A percentile compares a stretch with the other conserved stretches of the same genome.
These are phyloP conservation scores for Datnioides undecimradiatus DNA, from an alignment of 2,113 vertebrate species.

Conservation along the genomic window DNA sequence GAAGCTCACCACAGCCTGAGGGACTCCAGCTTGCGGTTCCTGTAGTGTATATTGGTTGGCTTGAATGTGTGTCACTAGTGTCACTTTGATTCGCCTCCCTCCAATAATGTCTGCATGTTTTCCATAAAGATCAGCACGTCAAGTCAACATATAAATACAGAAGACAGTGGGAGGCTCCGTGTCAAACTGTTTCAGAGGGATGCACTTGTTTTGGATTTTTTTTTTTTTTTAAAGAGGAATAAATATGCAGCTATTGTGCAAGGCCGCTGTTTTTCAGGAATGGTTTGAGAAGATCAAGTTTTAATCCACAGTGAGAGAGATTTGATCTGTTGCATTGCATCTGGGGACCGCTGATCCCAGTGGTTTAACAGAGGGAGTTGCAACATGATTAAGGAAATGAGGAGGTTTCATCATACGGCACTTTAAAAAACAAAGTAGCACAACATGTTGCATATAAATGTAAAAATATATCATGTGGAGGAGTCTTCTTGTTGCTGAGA, in stretches of 20 bases:
- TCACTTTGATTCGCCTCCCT: conserved; percentile 67
- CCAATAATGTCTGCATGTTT: conserved; percentile 71
- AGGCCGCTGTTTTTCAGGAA: not conserved
- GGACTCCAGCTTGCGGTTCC: conserved; percentile 65
- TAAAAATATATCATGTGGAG: not conserved
- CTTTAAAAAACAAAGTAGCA: not conserved
- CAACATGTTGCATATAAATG: not conserved
- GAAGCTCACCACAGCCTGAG: conserved; percentile 64
- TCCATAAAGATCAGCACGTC: conserved; percentile 70
- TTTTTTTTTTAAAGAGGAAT: not conserved
- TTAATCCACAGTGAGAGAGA: not conserved
- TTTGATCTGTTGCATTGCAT: not conserved
- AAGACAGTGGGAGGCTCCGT: conserved; percentile 14
- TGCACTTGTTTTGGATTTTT: conserved; percentile 27
- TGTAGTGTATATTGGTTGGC: conserved; percentile 54
- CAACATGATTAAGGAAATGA: not conserved
- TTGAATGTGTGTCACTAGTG: conserved; percentile 70
- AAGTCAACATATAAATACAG: conserved; percentile 40
- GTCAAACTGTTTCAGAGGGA: conserved; percentile 32
- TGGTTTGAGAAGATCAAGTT: not conserved
- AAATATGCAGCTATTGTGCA: not conserved
- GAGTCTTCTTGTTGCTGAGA: no score
- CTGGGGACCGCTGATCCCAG: not conserved
- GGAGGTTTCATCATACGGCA: not conserved
- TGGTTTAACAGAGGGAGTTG: no score